phyloP scores from a whole-genome alignment of 92 coral and sea anemone species.

The Porites divaricata region DNA sequence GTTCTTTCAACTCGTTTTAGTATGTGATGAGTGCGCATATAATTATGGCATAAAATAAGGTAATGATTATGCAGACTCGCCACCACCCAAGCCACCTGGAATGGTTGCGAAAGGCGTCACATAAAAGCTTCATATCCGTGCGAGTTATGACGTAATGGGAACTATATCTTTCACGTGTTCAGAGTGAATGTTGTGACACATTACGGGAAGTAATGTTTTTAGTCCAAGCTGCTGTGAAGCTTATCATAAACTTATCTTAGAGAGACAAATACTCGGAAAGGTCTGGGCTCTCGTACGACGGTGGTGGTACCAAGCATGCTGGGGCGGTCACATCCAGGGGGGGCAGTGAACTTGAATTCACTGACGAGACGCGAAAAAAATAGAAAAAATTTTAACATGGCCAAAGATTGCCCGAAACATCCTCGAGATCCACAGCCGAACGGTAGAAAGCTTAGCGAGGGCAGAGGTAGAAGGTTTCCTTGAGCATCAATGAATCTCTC shows the following conservation, averaged over 20 bases:
- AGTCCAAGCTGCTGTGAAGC: too few species aligned
- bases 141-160: too few species aligned
- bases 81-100: too few species aligned
- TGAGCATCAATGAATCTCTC: slow-evolving; percentile 48
- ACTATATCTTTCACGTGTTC: too few species aligned
- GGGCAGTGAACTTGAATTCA: slow-evolving; percentile 41
- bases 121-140: too few species aligned
- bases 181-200: too few species aligned
- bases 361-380: slow-evolving; percentile 50
- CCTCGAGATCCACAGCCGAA: slow-evolving; percentile 61
- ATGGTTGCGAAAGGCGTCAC: too few species aligned
- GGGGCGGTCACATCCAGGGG: slow-evolving; percentile 15
- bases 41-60: too few species aligned
- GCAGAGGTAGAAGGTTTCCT: not conserved
- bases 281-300: slow-evolving; percentile 49
- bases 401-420: slow-evolving; percentile 56
- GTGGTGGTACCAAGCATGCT: slow-evolving; percentile 27
- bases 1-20: too few species aligned
- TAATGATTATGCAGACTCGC: too few species aligned
- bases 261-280: slow-evolving; percentile 32
- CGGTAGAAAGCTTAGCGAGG: slow-evolving; percentile 19
- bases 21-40: too few species aligned
- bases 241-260: not conserved
- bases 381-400: slow-evolving; percentile 52
- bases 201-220: too few species aligned